Base-by-base conservation (phyloP, 2,797 vertebrate genomes). In the Lophius americanus region DNA sequence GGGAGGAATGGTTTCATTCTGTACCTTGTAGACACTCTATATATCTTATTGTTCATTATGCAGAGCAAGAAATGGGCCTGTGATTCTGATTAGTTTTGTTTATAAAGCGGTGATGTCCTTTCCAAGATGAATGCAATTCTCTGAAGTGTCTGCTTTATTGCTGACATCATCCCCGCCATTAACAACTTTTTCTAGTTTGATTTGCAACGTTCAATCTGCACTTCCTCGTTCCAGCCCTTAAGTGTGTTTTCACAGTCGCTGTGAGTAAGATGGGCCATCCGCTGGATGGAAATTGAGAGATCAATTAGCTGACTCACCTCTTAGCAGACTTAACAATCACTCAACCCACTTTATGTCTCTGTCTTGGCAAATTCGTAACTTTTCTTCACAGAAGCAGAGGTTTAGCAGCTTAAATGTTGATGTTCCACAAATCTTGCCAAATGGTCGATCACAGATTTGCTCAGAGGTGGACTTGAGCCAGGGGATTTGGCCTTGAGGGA, bases 221-320 rank as follows among this genome's bases (percentile, higher is more conserved):
- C 56, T 67, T 53, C 14, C 37, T 60, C 53, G 33, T 48, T 65
- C 52, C 9, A 2, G 46, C 47, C 63, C 37, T 61, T 76, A 68
- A 52, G 38, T 33, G n/a, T 42, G 54, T 77, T 88, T 81, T 71
- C 74, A 63, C 70, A 52, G 46, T 52, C 0, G 5, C 55, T 49
- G 51, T 61, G 55, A 67, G 35, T 44, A 59, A 63, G 64, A 64
- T 5, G 46, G 42, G 52, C 77, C 73, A 81, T 85, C 75, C 73
- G 76, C 65, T 52, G 70, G 65, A 79, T 60, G 44, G 66, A 69
- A 72, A 78, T 54, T 70, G 78, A 82, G 65, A 68, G 64, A 82
- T 90, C 78, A 84, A 70, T 87, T 86, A 84, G 79, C 74, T 74
- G 73, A 88, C 64, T 81, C 61, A 73, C 62, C 58, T 64, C 47